These are phyloP conservation scores for Vespertilio murinus DNA, from an alignment of 2,797 vertebrate genomes.

Conservation along the genomic window DNA sequence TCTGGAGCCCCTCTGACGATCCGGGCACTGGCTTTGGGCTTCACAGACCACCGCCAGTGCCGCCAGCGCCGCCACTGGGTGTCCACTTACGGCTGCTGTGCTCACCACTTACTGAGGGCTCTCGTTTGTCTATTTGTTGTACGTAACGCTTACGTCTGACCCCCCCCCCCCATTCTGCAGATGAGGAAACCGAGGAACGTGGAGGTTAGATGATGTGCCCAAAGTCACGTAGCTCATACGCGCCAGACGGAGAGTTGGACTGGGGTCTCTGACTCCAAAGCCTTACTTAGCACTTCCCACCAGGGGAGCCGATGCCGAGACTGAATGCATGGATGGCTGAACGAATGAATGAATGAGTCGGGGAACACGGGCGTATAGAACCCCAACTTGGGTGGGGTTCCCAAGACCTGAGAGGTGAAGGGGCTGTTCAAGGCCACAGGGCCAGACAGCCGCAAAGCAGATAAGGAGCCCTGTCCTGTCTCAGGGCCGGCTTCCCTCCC, in stretches of 20 bases:
- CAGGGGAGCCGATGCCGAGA: neutral
- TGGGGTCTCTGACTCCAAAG: neutral
- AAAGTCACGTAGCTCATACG: neutral
- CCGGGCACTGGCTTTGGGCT: neutral
- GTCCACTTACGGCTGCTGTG: neutral
- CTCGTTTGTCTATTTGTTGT: neutral
- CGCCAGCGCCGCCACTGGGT: neutral
- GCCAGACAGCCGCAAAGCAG: neutral
- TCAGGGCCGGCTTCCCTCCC: neutral
- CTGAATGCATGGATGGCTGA: neutral
- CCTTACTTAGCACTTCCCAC: neutral
- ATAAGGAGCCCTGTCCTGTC: neutral
- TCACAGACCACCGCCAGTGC: neutral
- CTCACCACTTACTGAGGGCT: neutral
- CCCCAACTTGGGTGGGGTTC: neutral
- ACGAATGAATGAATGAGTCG: neutral
- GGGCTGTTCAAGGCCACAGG: neutral
- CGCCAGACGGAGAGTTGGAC: neutral
- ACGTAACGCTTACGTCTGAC: neutral
- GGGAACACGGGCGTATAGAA: neutral
- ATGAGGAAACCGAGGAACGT: neutral
- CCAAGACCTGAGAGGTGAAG: neutral
- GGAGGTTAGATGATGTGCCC: neutral
- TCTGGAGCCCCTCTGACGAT: neutral
- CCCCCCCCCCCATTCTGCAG: neutral